phyloP scores from a whole-genome alignment of 35 echinoderm and acorn worm species.

The Ophiothrix spiculata region DNA sequence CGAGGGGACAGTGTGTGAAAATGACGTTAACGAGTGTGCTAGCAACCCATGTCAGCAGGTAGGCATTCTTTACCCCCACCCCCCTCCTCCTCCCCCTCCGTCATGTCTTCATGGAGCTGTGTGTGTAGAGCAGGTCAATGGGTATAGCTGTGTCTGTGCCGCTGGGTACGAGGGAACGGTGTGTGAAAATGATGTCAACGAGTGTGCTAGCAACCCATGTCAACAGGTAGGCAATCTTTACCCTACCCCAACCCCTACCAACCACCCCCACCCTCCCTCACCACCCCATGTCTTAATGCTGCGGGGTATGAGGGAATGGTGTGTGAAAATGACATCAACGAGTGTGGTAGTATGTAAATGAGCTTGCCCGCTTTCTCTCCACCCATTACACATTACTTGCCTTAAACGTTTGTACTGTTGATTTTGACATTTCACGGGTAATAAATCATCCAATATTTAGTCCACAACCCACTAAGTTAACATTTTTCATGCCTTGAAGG shows the following conservation, averaged over 20 bases:
- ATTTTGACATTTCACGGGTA: too few relatives aligned
- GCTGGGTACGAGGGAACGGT: conserved; percentile 35
- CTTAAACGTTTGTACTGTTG: too few relatives aligned
- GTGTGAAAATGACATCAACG: neutral
- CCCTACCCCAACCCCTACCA: too few relatives aligned
- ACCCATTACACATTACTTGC: too few relatives aligned
- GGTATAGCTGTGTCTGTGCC: conserved; percentile 56
- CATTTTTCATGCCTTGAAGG: too few relatives aligned
- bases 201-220: conserved; percentile 62
- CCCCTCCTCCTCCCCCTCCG: conserved; percentile 37
- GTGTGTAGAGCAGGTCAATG: conserved; percentile 43
- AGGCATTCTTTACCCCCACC: conserved; percentile 19
- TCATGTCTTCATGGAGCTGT: conserved; percentile 48
- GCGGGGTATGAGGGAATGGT: neutral
- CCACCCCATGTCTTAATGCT: neutral
- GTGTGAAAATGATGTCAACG: conserved; percentile 48
- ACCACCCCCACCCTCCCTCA: too few relatives aligned
- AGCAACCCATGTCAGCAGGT: conserved; percentile 22
- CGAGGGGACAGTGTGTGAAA: conserved; percentile 5
- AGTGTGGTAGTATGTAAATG: neutral
- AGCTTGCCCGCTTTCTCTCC: too few relatives aligned
- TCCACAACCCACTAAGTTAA: too few relatives aligned
- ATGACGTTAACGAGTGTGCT: conserved; percentile 16
- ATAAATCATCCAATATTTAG: too few relatives aligned
- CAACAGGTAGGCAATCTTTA: conserved; percentile 40